A percentile compares a stretch with the other conserved stretches of the same genome.
These are phyloP conservation scores for Acrocephalus scirpaceus DNA, from an alignment of 2,797 vertebrate genomes.

Conservation along the genomic window DNA sequence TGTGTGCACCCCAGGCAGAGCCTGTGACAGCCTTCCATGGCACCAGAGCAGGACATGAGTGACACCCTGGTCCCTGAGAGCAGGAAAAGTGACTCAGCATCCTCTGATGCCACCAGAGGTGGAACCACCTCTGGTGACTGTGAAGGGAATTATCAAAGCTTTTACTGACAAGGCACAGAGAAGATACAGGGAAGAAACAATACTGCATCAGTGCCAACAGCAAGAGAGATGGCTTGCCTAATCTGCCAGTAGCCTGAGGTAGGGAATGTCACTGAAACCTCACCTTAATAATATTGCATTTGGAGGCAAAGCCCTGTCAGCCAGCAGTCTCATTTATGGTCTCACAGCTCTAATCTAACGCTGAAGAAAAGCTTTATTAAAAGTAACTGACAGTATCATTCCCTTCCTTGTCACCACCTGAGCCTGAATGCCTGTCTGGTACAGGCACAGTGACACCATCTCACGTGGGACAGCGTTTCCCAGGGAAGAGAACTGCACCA, in stretches of 20 bases:
- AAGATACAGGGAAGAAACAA: not conserved
- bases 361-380: conserved; percentile 33
- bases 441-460: not conserved
- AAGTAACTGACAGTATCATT: conserved; percentile 20
- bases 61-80: not conserved
- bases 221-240: not conserved
- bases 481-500: not conserved
- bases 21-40: not conserved
- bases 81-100: not conserved
- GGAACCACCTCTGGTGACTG: not conserved
- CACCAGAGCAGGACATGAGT: not conserved
- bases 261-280: not conserved
- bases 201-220: not conserved
- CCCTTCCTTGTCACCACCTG: not conserved
- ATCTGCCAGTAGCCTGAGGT: not conserved
- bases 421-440: not conserved
- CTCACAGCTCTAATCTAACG: not conserved
- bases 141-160: not conserved
- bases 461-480: not conserved
- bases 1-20: not conserved
- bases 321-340: not conserved
- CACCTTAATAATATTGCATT: not conserved
- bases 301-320: conserved; percentile 31
- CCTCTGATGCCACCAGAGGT: not conserved
- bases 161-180: not conserved